phyloP scores from a whole-genome alignment of 2,888 invertebrate genomes.

The Tethea ocularis region DNA sequence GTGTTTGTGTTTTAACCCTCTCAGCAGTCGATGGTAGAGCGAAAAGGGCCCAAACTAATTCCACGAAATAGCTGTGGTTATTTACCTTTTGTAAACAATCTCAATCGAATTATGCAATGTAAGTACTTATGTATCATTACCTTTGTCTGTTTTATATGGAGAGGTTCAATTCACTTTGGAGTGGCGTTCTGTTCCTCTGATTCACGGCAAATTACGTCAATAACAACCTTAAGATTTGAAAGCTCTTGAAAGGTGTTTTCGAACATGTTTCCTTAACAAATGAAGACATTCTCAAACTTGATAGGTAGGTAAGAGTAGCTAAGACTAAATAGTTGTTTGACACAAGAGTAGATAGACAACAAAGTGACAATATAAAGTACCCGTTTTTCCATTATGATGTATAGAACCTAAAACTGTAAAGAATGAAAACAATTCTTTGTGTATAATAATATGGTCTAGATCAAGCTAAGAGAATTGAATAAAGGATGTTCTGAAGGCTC shows the following conservation, averaged over 20 bases:
- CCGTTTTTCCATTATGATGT: no score
- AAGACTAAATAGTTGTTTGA: no score
- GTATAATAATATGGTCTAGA: slow-evolving; percentile 13
- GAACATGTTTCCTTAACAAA: background rate
- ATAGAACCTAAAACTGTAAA: background rate
- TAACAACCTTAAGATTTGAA: background rate
- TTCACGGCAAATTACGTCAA: background rate
- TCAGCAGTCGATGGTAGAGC: background rate
- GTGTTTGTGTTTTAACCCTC: background rate
- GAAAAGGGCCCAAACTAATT: background rate
- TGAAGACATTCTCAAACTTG: background rate
- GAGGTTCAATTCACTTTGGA: background rate
- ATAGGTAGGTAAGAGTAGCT: no score
- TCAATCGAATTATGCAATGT: background rate
- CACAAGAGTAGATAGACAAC: no score
- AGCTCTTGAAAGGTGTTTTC: background rate
- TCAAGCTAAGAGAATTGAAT: slow-evolving; percentile 30
- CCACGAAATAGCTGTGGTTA: background rate
- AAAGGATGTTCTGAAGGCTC: slow-evolving; percentile 26
- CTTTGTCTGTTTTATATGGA: background rate
- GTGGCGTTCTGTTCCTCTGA: background rate
- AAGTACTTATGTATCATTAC: background rate
- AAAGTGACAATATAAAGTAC: no score
- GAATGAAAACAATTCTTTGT: background rate
- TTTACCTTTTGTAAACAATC: background rate